These are phyloP conservation scores for Cirrhinus mrigala DNA, from an alignment of 2,797 vertebrate species.

Conservation along the genomic window DNA sequence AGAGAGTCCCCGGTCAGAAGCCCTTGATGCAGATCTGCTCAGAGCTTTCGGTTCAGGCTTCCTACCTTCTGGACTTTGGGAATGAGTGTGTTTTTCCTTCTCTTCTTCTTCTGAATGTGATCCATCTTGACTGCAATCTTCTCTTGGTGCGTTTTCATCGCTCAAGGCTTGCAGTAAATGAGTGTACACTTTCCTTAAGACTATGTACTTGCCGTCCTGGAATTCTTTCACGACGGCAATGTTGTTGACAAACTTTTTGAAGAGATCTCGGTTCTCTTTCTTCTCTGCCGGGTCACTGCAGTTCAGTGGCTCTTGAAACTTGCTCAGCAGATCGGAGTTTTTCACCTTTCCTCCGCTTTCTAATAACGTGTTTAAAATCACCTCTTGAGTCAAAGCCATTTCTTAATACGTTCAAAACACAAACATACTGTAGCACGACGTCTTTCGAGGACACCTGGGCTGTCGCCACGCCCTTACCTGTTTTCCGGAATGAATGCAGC, in stretches of 20 bases:
- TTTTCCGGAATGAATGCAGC: slow-evolving; percentile 42
- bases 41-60: background rate
- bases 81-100: background rate
- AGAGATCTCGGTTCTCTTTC: slow-evolving; percentile 80
- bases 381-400: slow-evolving; percentile 81
- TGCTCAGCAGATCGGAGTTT: slow-evolving; percentile 79
- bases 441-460: slow-evolving; percentile 42
- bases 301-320: slow-evolving; percentile 82
- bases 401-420: background rate
- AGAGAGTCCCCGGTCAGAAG: background rate
- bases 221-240: slow-evolving; percentile 84
- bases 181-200: slow-evolving; percentile 76
- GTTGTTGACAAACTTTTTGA: slow-evolving; percentile 86
- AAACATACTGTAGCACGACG: background rate
- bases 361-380: slow-evolving; percentile 79
- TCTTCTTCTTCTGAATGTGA: background rate
- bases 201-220: slow-evolving; percentile 80
- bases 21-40: background rate
- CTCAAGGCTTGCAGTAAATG: slow-evolving; percentile 51
- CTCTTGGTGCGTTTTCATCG: background rate
- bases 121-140: slow-evolving; percentile 25
- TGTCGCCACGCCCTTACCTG: slow-evolving; percentile 67
- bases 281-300: slow-evolving; percentile 73
- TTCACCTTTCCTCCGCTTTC: slow-evolving; percentile 80
- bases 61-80: background rate